These are phyloP conservation scores for Linurgus olivaceus DNA, from an alignment of 2,797 vertebrate genomes.

Conservation along the genomic window DNA sequence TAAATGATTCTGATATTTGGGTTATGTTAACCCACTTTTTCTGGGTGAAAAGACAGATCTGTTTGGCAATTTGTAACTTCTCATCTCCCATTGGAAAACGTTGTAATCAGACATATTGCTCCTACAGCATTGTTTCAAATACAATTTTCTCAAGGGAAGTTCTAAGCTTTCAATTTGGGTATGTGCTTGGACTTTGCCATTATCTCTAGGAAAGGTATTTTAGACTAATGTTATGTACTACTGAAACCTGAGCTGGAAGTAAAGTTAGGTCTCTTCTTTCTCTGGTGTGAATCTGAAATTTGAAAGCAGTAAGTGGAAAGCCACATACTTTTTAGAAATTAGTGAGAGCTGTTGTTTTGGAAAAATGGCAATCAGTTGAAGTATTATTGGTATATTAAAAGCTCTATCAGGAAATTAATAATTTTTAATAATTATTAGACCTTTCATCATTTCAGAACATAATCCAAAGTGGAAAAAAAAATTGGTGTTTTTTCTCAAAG, in stretches of 20 bases:
- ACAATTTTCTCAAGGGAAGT: background rate
- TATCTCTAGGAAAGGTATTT: background rate
- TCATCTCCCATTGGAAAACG: background rate
- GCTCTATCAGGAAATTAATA: background rate
- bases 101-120: background rate
- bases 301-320: background rate
- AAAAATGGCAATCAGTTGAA: background rate
- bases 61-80: background rate
- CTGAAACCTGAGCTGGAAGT: background rate
- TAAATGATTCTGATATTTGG: background rate
- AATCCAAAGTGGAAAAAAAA: background rate
- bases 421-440: accelerated
- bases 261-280: background rate
- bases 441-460: background rate
- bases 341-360: background rate
- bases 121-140: background rate
- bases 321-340: background rate
- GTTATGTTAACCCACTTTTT: background rate
- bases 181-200: background rate
- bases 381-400: background rate
- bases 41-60: background rate
- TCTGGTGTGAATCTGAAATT: background rate
- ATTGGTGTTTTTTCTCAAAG: accelerated
- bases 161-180: background rate
- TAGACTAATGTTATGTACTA: background rate